Base-by-base conservation (phyloP, 2,113 vertebrate genomes). In the Erinaceus europaeus region DNA sequence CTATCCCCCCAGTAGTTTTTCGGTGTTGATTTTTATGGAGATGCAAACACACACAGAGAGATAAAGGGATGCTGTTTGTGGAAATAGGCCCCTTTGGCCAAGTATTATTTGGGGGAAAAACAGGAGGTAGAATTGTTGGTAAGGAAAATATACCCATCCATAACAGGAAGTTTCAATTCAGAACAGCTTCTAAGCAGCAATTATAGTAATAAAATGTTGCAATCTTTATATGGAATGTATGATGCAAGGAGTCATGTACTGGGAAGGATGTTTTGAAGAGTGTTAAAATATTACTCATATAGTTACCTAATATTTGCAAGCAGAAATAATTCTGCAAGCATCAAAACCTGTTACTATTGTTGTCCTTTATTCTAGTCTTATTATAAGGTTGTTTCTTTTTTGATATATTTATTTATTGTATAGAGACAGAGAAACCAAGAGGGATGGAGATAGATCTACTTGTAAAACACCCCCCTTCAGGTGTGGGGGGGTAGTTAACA, bases 181-280 rank as follows among this genome's bases (percentile, higher is more conserved):
- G 75, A 88, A 91, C 18, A 75, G 55, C 57, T 92, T 90, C 55
- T 83, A 92, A 90, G 69, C 67, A 92, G 73, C 44, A 89, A 90
- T 90, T 92, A 88, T 25, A 75, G 69, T 62, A 82, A 93, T 90
- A 83, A 88, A 91, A 84, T 74, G 71, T 44, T 68, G 61, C 23
- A 88, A 59, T 85, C 78, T 78, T 86, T 84, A 72, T 69, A 77
- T 44, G 79, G 34, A 82, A 91, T 82, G 48, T 88, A 83, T 64
- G 61, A 48, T 55, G 29, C 44, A 93, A 94, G 90, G 80, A 89
- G 27, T 77, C 27, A 77, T 36, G 34, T 88, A 73, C 61, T 65
- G 84, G 52, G 71, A 86, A 79, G 34, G 32, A 76, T 77, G 78
- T 89, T 91, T 77, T 77, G 69, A 92, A 88, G 53, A 75, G 61